phyloP scores from a whole-genome alignment of 2,888 invertebrate genomes.

The Andrena haemorrhoa region DNA sequence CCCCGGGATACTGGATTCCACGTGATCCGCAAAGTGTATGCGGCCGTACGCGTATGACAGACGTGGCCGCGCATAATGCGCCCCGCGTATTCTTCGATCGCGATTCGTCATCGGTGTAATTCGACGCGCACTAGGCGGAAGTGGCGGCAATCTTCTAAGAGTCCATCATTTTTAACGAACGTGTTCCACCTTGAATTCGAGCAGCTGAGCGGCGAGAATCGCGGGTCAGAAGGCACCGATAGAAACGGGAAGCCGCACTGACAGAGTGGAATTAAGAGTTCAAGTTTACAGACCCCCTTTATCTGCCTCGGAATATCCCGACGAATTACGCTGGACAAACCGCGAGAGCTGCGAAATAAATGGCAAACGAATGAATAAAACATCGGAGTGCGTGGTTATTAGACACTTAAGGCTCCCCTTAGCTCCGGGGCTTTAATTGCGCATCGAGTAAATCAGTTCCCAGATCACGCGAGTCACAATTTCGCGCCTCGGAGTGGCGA shows the following conservation, averaged over 20 bases:
- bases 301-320: conserved; percentile 7
- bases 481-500: conserved; percentile 38
- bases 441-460: conserved; percentile 52
- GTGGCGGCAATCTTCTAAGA: conserved; percentile 57
- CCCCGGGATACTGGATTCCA: conserved; percentile 64
- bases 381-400: conserved; percentile 37
- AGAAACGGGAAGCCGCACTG: conserved; percentile 1
- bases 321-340: conserved; percentile 1
- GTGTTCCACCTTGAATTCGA: conserved; percentile 6
- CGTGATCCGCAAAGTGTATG: conserved; percentile 73
- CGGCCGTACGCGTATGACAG: conserved; percentile 66
- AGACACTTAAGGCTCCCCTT: conserved; percentile 35
- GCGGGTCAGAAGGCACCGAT: neutral
- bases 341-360: neutral
- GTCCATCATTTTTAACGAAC: conserved; percentile 50
- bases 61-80: conserved; percentile 80
- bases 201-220: neutral
- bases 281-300: neutral
- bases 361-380: conserved; percentile 45
- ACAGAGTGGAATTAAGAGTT: neutral
- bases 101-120: conserved; percentile 65
- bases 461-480: conserved; percentile 54
- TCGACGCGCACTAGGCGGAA: conserved; percentile 51
- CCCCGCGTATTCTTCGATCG: conserved; percentile 69
- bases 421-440: conserved; percentile 45